Base-by-base conservation (phyloP, 1,140 invertebrate genomes). In the Drosophila mayri region DNA sequence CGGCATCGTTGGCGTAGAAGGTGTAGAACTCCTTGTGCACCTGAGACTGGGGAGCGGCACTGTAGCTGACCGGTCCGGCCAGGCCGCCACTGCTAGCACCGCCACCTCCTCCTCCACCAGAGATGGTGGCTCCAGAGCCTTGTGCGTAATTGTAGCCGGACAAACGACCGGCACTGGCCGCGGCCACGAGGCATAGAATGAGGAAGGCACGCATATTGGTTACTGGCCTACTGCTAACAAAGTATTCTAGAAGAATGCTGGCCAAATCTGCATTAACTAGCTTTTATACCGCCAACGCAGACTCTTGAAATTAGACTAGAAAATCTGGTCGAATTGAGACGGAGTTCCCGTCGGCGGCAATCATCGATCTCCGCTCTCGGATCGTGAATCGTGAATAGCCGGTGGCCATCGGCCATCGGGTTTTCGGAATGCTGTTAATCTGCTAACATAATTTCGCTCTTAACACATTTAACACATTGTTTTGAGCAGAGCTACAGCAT, bases 401-500 rank as follows among this genome's bases (percentile, higher is more conserved):
- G 71, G 72, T 79, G 83, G 79, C 63, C 37, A 79, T 72, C 81
- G 83, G 76, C 79, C 70, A 71, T 85, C 78, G 58, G 62, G 76
- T 71, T 77, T 76, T 78, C 62, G 85, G 86, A 90, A 90, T 90
- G 85, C 71, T 90, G 85, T 78, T 81, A 90, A 90, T 90, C 85
- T 90, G 85, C 83, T 90, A 90, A 90, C 85, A 90, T 90, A 90
- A 90, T 90, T 90, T 90, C 85, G 85, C 85, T 90, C 85, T 90
- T 90, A 90, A 90, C 85, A 90, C 85, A 85, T 90, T 90, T 90
- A 90, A 90, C 85, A 90, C 85, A 90, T 90, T 90, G 81, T 90
- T 90, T 81, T 76, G 78, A 66, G 52, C 81, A 73, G 70, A 67
- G 57, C 20, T 18, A 8, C 64, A 81, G 77, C 85, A 58, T 90